Base-by-base conservation (phyloP, 2,797 vertebrate species). In the Sciurus vulgaris region DNA sequence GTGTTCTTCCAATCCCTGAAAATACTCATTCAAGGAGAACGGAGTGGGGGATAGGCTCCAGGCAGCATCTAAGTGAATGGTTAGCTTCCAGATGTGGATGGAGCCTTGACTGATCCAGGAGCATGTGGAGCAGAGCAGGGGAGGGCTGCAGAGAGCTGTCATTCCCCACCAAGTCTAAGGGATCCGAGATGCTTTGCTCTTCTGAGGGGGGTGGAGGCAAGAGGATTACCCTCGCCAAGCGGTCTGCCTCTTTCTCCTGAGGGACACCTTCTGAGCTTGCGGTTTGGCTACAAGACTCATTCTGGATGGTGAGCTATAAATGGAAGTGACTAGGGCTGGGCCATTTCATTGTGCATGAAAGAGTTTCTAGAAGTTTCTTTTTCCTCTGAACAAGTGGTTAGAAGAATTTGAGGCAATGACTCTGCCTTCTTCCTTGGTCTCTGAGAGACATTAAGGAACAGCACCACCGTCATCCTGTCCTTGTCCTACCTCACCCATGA, bases 381-480 rank as follows among this genome's bases (percentile, higher is more conserved):
- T 35, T 15, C 7, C 49, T 78, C n/a, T 79, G 33, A 28, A 3
- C 5, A 5, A 28, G n/a, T 77, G 22, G 28, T 15, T 59, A 33
- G 24, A 81, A 18, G 61, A 3, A 47, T 2, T 79, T 59, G 33
- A 47, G 54, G n/a, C 20, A 44, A 41, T n/a, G 38, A 15, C 2
- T 18, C 20, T 89, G 38, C 38, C 33, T 70, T 44, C 51, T 30
- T 56, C 7, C 26, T 47, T 2, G 26, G 6, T 92, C 26, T n/a
- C 54, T 41, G 49, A 76, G 17, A 47, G 18, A 26, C 12, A 77
- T 79, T 74, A 56, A 76, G 22, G 81, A 65, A 5, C 3, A 47
- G 7, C 28, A 1, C 30, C 38, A n/a, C 0, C 41, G 20, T 67
- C 14, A 9, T 4, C 35, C 3, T 24, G 12, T 2, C 47, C 9